These are phyloP conservation scores for Plotosus lineatus DNA, from an alignment of 2,113 vertebrate genomes.

Conservation along the genomic window DNA sequence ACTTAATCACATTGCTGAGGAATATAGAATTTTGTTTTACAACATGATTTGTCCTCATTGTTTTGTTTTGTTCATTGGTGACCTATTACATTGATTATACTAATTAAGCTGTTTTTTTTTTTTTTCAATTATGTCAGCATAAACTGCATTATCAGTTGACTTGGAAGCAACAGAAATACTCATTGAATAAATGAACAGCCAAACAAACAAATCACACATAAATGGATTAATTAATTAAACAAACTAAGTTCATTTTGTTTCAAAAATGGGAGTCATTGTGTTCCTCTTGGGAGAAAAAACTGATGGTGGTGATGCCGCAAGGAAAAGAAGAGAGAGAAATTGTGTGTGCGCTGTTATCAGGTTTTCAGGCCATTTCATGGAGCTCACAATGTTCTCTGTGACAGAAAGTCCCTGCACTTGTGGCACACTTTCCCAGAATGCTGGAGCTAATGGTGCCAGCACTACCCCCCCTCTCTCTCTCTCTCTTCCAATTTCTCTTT, in stretches of 20 bases:
- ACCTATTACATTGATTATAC: slow-evolving; percentile 39
- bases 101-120: slow-evolving; percentile 44
- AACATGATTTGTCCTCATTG: slow-evolving; percentile 36
- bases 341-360: not conserved
- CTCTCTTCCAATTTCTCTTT: slow-evolving; percentile 2
- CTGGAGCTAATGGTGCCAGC: slow-evolving; percentile 25
- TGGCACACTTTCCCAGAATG: slow-evolving; percentile 41
- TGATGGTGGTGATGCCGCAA: not conserved
- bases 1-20: slow-evolving; percentile 33
- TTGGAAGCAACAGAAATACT: not conserved
- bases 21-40: slow-evolving; percentile 37
- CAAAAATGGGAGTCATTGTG: no score
- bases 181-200: slow-evolving; percentile 3
- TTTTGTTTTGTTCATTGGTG: slow-evolving; percentile 41
- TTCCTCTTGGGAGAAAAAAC: not conserved
- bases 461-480: not conserved
- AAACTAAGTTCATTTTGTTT: not conserved
- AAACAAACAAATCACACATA: not conserved
- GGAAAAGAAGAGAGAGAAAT: not conserved
- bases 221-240: not conserved
- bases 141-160: not conserved
- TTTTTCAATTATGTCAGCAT: slow-evolving; percentile 27
- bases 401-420: slow-evolving; percentile 28
- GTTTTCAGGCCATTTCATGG: slow-evolving; percentile 40
- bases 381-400: slow-evolving; percentile 33